Evolutionary conservation across 2,797 vertebrate species (phyloP), one percentile per base, ranked within the genome.

Genomic region (Apodemus agrarius): DNA sequence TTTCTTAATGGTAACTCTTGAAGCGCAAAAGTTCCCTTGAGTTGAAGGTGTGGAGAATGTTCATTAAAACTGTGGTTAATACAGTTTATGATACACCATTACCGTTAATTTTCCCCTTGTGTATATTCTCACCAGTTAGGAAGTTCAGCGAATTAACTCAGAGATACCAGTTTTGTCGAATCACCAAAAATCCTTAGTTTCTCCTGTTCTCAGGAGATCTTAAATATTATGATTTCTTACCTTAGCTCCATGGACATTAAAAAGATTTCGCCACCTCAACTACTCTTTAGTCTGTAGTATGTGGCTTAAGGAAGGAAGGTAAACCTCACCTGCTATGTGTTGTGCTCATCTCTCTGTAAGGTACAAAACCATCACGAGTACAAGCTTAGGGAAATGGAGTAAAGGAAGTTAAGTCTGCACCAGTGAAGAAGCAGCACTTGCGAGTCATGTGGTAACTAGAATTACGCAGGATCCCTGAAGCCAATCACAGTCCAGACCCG

Each of bases 91-190:
- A 69, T 84, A 49, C 17, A 93, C 93, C 57, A 83, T 59, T 82
- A 54, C 37, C 4, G 5, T 54, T 52, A 78, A 49, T 86, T 95
- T 89, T 86, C 34, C 37, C 61, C 72, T 85, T 90, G 7, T 93
- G 75, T 94, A 43, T 52, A 52, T 54, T 63, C 88, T 90, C 54
- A 63, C 31, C 26, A 76, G 26, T 63, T 90, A 80, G 86, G 9
- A 92, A 91, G 86, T 52, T 93, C 59, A 92, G 9, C 43, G 34
- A 87, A 26, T 57, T 95, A 92, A 90, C 80, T 85, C 37, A 87
- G 95, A 88, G 22, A 90, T 10, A 54, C 19, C 79, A 83, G 40
- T 81, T 96, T 96, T 89, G 31, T 16, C 67, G 92, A n/a, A 8
- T 88, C 54, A 67, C 43, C 52, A 94, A 21, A 37, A 24, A 90